Conservation (phyloP, 1,140 invertebrate species). For the Triops longicaudatus region DNA sequence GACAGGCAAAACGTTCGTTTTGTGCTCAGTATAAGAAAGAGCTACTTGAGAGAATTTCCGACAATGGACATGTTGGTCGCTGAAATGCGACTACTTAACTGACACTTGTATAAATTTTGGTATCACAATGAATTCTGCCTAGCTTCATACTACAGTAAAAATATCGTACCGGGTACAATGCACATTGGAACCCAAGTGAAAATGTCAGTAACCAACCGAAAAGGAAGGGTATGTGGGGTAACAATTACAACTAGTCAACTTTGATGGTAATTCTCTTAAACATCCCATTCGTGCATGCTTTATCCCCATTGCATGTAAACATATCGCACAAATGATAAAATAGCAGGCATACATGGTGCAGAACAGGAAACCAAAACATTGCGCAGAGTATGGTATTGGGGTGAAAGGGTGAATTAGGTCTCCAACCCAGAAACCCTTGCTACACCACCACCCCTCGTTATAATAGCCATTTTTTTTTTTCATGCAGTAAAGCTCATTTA, state of each 20-base stretch:
- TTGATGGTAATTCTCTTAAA: not conserved
- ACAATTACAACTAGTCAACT: not conserved
- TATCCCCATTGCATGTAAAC: not conserved
- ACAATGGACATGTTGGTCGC: too few relatives aligned
- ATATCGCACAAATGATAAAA: not conserved
- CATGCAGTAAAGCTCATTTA: not conserved
- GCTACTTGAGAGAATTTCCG: not conserved
- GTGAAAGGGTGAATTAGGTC: not conserved
- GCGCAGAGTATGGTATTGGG: not conserved
- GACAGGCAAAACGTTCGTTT: not conserved
- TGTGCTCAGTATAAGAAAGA: not conserved
- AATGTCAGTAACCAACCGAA: not conserved
- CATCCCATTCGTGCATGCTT: not conserved
- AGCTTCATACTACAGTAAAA: not conserved
- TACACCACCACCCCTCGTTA: slow-evolving; percentile 3
- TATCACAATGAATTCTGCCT: too few relatives aligned
- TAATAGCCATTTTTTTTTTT: not conserved
- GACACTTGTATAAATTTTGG: too few relatives aligned
- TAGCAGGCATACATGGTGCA: not conserved
- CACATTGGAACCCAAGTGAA: not conserved
- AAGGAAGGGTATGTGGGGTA: not conserved
- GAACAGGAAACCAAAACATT: not conserved
- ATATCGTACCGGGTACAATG: not conserved
- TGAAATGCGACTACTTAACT: too few relatives aligned
- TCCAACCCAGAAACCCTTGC: not conserved